Base-by-base conservation (phyloP, 2,113 vertebrate species). In the Xiphophorus hellerii region DNA sequence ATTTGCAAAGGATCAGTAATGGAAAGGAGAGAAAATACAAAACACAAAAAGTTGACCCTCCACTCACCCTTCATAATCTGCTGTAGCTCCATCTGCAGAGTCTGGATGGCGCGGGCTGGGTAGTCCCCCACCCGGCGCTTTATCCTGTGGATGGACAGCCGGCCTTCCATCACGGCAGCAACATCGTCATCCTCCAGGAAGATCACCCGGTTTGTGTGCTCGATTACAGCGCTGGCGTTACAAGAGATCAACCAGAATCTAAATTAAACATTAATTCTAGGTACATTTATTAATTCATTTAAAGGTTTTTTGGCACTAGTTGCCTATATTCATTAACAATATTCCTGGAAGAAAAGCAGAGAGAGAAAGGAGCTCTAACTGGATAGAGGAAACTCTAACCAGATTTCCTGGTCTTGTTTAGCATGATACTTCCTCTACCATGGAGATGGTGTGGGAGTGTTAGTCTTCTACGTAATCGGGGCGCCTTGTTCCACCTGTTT, bases 101-200 rank as follows among this genome's bases (percentile, higher is more conserved):
- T 99, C 82, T 99, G 97, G 78, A 99, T 97, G 12, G 97, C 98
- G 0, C 98, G 95, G 0, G 96, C 96, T 0, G 97, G 96, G 86
- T 97, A 97, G 82, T 99, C 98, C 0, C 96, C 97, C 0, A 94
- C 96, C 0, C 90, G 96, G 76, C 98, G 96, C 78, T 97, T 99
- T 78, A 99, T 97, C 35, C 98, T 95, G 88, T 99, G 98, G 89
- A 99, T 99, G 85, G 98, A 99, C 64, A 99, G 95, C 0, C 97
- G 95, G 0, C 98, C 98, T 0, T 98, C 96, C 2, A 92, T 93
- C 82, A 99, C 97, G 0, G 97, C 97, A 0, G 98, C 98, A 17
- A 99, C 97, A 0, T 99, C 98, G 0, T 98, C 98, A 0, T 99
- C 98, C 84, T 99, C 98, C 3, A 99, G 96, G 91, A 98, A 99